Evolutionary conservation across 2,888 invertebrate genomes (phyloP), one percentile per base, ranked within the genome.

Genomic region (Opisthograptis luteolata): DNA sequence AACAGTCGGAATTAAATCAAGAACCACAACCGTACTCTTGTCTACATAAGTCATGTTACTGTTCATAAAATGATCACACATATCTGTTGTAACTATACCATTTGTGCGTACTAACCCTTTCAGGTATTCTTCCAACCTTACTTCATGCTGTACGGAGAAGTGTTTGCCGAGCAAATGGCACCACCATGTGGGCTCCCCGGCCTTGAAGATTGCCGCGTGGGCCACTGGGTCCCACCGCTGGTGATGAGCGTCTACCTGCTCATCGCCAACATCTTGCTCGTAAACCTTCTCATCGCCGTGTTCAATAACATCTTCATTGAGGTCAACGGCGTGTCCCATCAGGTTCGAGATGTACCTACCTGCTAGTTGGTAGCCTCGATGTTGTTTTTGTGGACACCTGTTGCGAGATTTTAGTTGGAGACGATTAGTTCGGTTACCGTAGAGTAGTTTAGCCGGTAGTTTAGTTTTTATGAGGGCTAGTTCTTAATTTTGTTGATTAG

Each of bases 81-180:
- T n/a, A n/a, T n/a, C 57, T 60, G 65, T 46, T 57, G 17, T 22
- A 24, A 20, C 30, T 30, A 36, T 32, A 42, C 24, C 31, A 31
- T 14, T 6, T 32, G 13, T 40, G 22, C 79, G 79, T 80, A 80
- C 84, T 81, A 87, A 86, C 83, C 19, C 73, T 89, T 87, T 24
- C 89, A 95, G 95, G 96, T 98, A 49, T 98, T 98, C 92, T 96
- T 97, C 87, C 97, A 99, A 89, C 99, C 97, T 12, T 99, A 99
- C 87, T 99, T 99, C 91, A 99, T 99, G 99, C 93, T 99, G 79
- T 99, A 99, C 87, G 99, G 99, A 68, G 99, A 99, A 91, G 96
- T 99, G 64, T 99, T 98, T 84, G 99, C 99, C 14, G 98, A 97
- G 77, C 96, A 96, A 77, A 99, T 99, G 85, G 97, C 98, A 76